Conservation (phyloP, 2,797 vertebrate genomes). For the Mormyrops attenuatus region DNA sequence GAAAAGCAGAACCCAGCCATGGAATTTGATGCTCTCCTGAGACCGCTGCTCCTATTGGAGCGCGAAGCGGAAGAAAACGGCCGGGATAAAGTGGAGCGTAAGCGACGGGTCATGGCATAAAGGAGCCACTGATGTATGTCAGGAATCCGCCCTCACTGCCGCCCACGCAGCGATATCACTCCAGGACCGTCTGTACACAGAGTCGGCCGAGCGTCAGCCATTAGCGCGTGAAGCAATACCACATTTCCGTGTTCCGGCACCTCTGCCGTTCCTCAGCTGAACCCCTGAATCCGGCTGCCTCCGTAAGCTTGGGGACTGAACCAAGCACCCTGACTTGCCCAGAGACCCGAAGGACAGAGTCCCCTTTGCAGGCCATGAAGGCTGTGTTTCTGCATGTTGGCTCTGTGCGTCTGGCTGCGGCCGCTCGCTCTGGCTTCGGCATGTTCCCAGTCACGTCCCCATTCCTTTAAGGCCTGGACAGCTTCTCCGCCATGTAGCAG, state of each 20-base stretch:
- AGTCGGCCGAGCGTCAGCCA: background rate
- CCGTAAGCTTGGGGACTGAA: background rate
- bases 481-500: background rate
- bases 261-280: background rate
- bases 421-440: background rate
- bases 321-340: background rate
- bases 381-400: background rate
- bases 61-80: background rate
- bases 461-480: background rate
- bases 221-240: background rate
- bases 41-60: background rate
- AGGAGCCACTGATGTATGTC: background rate
- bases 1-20: background rate
- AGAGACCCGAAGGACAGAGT: background rate
- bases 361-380: background rate
- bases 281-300: background rate
- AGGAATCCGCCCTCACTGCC: background rate
- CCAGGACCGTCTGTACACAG: background rate
- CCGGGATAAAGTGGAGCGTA: background rate
- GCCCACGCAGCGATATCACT: background rate
- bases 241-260: background rate
- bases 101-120: background rate
- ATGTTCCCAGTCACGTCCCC: background rate
- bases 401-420: background rate
- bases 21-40: background rate